Conservation (phyloP, 2,113 vertebrate genomes). For the Perca fluviatilis region DNA sequence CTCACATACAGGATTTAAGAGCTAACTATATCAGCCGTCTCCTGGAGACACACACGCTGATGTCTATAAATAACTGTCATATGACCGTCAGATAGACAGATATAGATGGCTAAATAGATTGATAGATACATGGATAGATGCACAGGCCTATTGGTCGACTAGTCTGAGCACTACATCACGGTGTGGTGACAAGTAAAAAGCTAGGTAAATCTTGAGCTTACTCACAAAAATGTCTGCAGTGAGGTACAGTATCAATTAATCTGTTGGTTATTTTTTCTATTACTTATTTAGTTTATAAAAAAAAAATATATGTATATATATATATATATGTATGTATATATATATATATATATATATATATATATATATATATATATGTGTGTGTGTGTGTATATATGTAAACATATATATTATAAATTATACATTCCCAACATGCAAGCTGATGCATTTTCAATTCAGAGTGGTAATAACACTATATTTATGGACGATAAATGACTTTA, state of each 20-base stretch:
- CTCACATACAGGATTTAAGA: slow-evolving; percentile 85
- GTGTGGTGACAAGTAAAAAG: slow-evolving; percentile 31
- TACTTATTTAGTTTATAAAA: not conserved
- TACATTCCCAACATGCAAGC: not conserved
- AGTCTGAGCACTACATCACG: slow-evolving; percentile 19
- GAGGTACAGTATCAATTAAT: not conserved
- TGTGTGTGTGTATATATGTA: no score
- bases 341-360: no score
- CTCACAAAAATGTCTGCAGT: slow-evolving; percentile 2
- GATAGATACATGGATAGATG: slow-evolving; percentile 56
- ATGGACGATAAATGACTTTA: not conserved
- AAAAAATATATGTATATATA: no score
- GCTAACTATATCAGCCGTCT: slow-evolving; percentile 80
- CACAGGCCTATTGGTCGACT: slow-evolving; percentile 34
- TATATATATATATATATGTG: no score
- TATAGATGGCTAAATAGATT: slow-evolving; percentile 63
- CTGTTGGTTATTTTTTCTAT: not conserved
- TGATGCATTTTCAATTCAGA: not conserved
- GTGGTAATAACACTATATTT: not conserved
- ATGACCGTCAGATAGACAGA: slow-evolving; percentile 61
- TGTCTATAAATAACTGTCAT: slow-evolving; percentile 74
- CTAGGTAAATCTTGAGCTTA: not conserved
- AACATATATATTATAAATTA: not conserved
- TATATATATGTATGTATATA: no score
- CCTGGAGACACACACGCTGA: slow-evolving; percentile 67